Percentiles rank a stretch among this genome's conserved stretches.
Evolutionary conservation across 2,797 vertebrate genomes (phyloP).

Genomic region (Lepidocolaptes lacrymiger): DNA sequence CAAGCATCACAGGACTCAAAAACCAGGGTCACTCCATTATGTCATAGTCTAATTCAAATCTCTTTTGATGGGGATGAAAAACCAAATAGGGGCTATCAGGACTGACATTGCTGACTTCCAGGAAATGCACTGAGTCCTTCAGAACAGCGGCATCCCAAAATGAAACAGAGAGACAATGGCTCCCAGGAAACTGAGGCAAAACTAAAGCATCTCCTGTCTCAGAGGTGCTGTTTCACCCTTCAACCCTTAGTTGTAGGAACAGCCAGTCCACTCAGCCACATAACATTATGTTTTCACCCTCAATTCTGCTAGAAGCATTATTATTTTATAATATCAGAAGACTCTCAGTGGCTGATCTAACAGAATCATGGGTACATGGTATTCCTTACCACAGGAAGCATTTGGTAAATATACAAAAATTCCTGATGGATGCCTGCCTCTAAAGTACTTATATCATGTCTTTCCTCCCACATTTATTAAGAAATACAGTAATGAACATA

Average conservation of each 20-base stretch:
- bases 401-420: background rate
- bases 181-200: background rate
- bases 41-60: background rate
- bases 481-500: background rate
- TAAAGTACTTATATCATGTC: background rate
- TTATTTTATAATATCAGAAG: background rate
- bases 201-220: background rate
- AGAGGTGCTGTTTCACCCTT: background rate
- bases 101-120: background rate
- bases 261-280: background rate
- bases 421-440: background rate
- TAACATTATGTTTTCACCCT: background rate
- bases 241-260: background rate
- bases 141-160: background rate
- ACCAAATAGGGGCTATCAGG: background rate
- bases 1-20: background rate
- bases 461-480: background rate
- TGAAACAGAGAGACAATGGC: background rate
- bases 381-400: background rate
- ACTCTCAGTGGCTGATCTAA: background rate
- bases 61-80: background rate
- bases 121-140: background rate
- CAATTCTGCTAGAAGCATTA: background rate
- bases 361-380: background rate
- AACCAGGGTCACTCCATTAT: background rate